Conservation (phyloP, 2,113 vertebrate species). For the Hirundichthys speculiger region DNA sequence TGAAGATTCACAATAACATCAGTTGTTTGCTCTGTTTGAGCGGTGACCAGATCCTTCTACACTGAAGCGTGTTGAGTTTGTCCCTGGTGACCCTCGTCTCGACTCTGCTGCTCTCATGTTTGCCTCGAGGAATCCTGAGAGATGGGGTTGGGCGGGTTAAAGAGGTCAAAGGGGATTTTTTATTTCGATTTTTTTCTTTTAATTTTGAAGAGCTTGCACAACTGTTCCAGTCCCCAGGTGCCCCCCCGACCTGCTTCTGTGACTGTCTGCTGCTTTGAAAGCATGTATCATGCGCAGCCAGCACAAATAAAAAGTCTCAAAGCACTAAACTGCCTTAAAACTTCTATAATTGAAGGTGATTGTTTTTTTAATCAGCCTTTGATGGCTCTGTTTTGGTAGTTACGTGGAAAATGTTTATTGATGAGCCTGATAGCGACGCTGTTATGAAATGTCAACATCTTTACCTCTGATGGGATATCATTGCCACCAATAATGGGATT, state of each 20-base stretch:
- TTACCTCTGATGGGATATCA: too few species aligned
- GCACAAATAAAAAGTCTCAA: neutral
- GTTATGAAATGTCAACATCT: too few species aligned
- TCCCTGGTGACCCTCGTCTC: neutral
- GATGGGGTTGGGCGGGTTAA: slow-evolving; percentile 27
- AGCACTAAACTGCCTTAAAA: neutral
- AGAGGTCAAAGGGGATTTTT: slow-evolving; percentile 31
- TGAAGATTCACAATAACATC: slow-evolving; percentile 11
- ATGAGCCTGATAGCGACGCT: too few species aligned
- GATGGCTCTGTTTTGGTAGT: too few species aligned
- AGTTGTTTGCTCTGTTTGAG: neutral
- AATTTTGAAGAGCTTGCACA: slow-evolving; percentile 35
- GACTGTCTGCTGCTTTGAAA: slow-evolving; percentile 15
- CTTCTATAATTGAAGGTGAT: neutral
- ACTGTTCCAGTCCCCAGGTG: slow-evolving; percentile 20
- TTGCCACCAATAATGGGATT: too few species aligned
- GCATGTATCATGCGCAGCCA: slow-evolving; percentile 11
- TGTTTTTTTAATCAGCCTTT: too few species aligned
- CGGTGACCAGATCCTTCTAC: slow-evolving; percentile 16
- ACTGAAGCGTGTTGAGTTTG: neutral
- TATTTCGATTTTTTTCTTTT: too few species aligned
- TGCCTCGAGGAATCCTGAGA: slow-evolving; percentile 34
- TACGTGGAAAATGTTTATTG: too few species aligned
- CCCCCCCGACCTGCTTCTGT: slow-evolving; percentile 3
- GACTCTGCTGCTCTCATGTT: slow-evolving; percentile 19